Percentiles rank a stretch among this genome's conserved stretches.
Conservation (phyloP, 92 coral and sea anemone genomes). For the Palythoa heliodiscus region DNA sequence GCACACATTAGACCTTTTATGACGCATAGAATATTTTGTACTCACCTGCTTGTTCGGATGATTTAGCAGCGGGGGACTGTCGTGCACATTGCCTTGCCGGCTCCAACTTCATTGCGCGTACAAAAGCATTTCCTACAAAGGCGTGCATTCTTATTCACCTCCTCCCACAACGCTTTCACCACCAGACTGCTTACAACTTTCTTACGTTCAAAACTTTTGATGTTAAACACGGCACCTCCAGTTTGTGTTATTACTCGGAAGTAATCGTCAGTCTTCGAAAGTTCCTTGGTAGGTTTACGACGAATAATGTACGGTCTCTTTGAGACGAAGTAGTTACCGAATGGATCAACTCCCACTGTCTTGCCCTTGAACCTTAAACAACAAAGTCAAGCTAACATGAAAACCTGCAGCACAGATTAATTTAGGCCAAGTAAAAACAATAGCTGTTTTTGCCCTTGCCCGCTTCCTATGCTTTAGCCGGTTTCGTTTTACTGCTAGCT, state of each 20-base stretch:
- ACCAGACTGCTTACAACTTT: constrained; percentile 15
- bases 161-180: constrained; percentile 27
- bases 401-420: not conserved
- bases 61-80: constrained; percentile 17
- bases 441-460: too few species aligned
- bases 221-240: constrained; percentile 58
- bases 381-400: not conserved
- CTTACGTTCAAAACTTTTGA: constrained; percentile 48
- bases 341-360: constrained; percentile 57
- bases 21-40: not conserved
- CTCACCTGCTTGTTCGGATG: not conserved
- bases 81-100: constrained; percentile 58
- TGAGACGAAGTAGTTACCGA: constrained; percentile 22
- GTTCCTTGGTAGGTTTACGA: constrained; percentile 30
- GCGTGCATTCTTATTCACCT: constrained; percentile 32
- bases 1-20: too few species aligned
- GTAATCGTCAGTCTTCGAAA: constrained; percentile 58
- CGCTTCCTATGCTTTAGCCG: too few species aligned
- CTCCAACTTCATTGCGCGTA: constrained; percentile 62
- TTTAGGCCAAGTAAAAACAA: not conserved
- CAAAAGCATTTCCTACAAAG: constrained; percentile 53
- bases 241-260: constrained; percentile 57
- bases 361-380: constrained; percentile 45
- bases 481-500: too few species aligned
- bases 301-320: constrained; percentile 7